Evolutionary conservation across 2,888 invertebrate species (phyloP).

Genomic region (Limnephilus lunatus): DNA sequence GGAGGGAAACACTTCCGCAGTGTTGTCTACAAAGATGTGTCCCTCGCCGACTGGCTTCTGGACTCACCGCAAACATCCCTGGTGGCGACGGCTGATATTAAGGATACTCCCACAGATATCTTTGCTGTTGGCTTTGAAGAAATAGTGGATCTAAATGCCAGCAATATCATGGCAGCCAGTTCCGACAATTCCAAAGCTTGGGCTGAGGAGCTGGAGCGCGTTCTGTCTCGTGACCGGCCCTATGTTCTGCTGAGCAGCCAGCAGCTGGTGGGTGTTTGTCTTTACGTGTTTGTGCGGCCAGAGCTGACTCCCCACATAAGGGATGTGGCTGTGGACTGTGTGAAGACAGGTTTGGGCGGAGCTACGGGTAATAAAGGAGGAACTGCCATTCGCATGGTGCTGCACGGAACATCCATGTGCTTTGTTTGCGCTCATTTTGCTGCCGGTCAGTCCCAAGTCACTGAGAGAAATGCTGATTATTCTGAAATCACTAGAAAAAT

Average conservation of each 20-base stretch:
- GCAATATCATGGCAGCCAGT: constrained; percentile 97
- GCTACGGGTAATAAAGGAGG: constrained; percentile 99
- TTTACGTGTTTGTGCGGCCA: constrained; percentile 95
- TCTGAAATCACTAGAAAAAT: constrained; percentile 95
- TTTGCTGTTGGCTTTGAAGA: constrained; percentile 99
- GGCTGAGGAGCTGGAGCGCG: constrained; percentile 96
- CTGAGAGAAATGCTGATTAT: constrained; percentile 97
- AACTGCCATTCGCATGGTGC: constrained; percentile 92
- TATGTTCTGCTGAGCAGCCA: constrained; percentile 95
- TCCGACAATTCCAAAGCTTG: constrained; percentile 94
- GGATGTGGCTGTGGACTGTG: constrained; percentile 96
- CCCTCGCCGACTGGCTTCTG: constrained; percentile 92
- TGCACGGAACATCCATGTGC: constrained; percentile 95
- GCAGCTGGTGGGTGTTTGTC: constrained; percentile 97
- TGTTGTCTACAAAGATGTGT: constrained; percentile 93
- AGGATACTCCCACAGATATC: constrained; percentile 88
- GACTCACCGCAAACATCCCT: constrained; percentile 84
- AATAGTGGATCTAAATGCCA: constrained; percentile 98
- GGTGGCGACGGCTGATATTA: constrained; percentile 74
- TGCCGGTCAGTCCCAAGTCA: constrained; percentile 97
- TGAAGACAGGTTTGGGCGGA: constrained; percentile 98
- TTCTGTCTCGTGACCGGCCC: constrained; percentile 89
- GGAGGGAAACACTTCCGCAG: constrained; percentile 99
- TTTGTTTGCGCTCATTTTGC: constrained; percentile 99
- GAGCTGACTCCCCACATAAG: constrained; percentile 92